A percentile compares a stretch with the other conserved stretches of the same genome.
phyloP scores from a whole-genome alignment of 2,113 vertebrate species.

The Grammomys surdaster region DNA sequence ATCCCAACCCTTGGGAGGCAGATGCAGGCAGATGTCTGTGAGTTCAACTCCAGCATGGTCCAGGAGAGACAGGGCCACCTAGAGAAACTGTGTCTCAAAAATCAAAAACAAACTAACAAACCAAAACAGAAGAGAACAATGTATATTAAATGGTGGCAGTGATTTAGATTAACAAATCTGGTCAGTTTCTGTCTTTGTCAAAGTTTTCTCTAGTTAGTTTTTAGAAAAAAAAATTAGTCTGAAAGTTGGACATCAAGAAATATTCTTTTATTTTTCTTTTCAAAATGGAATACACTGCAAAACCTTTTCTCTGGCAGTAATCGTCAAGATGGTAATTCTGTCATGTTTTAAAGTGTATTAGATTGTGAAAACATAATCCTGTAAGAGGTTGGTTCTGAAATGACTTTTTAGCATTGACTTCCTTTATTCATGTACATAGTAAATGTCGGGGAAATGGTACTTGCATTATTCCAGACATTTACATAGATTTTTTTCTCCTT shows the following conservation, averaged over 20 bases:
- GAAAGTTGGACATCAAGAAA: background rate
- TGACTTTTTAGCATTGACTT: constrained; percentile 81
- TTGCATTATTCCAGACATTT: constrained; percentile 75
- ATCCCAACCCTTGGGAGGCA: too few species aligned
- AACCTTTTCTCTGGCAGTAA: constrained; percentile 6
- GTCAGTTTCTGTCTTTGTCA: background rate
- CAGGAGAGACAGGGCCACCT: too few species aligned
- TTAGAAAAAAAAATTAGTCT: constrained; percentile 4
- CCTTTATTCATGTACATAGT: constrained; percentile 83
- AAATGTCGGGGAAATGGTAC: constrained; percentile 77
- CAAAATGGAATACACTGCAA: background rate
- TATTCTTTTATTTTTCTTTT: background rate
- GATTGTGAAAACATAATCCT: constrained; percentile 7
- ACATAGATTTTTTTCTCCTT: constrained; percentile 63
- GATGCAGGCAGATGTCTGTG: too few species aligned
- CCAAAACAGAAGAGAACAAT: background rate
- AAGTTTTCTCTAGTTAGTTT: background rate
- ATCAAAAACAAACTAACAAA: too few species aligned
- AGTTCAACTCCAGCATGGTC: too few species aligned
- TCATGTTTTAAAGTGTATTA: background rate
- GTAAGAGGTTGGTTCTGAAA: constrained; percentile 51
- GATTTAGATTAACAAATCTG: background rate
- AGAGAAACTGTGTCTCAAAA: too few species aligned
- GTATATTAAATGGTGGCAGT: background rate
- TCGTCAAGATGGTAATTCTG: background rate